A percentile compares a stretch with the other conserved stretches of the same genome.
phyloP scores from a whole-genome alignment of 2,797 vertebrate species.

The Alca torda region DNA sequence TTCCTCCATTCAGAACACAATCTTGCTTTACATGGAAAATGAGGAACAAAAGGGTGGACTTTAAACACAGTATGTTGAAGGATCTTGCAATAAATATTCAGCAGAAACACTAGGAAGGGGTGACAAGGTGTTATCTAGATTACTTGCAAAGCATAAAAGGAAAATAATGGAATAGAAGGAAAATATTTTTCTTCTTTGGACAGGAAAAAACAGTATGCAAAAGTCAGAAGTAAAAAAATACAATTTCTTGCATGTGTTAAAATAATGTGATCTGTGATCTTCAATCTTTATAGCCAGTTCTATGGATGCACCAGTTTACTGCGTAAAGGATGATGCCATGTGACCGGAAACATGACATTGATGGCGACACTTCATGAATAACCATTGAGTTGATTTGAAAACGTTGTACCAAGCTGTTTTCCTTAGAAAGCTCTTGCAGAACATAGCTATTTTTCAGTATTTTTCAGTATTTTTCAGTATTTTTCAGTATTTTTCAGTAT shows the following conservation, averaged over 20 bases:
- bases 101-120: not conserved
- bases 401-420: not conserved
- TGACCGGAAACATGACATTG: not conserved
- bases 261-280: not conserved
- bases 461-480: not conserved
- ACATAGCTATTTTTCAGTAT: not conserved
- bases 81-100: not conserved
- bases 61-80: not conserved
- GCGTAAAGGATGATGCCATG: not conserved
- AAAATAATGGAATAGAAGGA: not conserved
- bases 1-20: not conserved
- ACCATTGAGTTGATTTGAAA: not conserved
- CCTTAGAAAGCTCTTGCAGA: not conserved
- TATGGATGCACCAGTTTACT: not conserved
- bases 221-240: not conserved
- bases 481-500: not conserved
- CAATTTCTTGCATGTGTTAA: not conserved
- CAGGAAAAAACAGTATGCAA: not conserved
- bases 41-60: not conserved
- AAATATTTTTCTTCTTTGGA: not conserved
- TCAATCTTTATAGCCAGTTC: not conserved
- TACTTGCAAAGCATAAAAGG: not conserved
- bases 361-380: not conserved
- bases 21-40: not conserved
- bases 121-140: not conserved